phyloP scores from a whole-genome alignment of 2,797 vertebrate genomes.

The Anabas testudineus region DNA sequence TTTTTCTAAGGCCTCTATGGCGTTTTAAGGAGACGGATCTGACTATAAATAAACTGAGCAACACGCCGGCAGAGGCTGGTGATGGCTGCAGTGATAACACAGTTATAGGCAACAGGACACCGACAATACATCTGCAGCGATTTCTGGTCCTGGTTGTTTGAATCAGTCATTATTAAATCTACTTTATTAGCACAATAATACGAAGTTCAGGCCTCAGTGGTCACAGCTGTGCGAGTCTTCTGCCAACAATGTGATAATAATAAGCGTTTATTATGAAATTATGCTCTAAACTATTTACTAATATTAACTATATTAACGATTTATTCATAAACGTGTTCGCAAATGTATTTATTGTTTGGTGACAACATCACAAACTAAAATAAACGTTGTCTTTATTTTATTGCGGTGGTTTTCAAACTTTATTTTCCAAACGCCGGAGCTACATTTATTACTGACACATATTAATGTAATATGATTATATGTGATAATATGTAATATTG shows the following conservation, averaged over 20 bases:
- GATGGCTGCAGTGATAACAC: background rate
- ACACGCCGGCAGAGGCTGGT: background rate
- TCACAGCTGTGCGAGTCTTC: background rate
- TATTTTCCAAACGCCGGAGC: background rate
- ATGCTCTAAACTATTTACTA: no score
- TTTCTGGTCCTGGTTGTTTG: background rate
- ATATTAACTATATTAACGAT: background rate
- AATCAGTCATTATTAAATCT: background rate
- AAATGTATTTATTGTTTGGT: no score
- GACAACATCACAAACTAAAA: background rate
- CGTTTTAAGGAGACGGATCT: constrained; percentile 31
- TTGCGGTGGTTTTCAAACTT: background rate
- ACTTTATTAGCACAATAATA: background rate
- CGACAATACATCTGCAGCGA: background rate
- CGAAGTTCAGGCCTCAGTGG: background rate
- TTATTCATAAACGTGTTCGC: no score
- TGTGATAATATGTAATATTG: no score
- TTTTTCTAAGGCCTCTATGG: constrained; percentile 64
- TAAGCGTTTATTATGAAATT: no score
- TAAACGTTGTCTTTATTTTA: background rate
- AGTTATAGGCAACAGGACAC: background rate
- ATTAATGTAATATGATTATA: no score
- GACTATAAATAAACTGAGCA: constrained; percentile 39
- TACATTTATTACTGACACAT: no score
- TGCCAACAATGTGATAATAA: no score